Conservation (phyloP, 2,797 vertebrate genomes). For the Mionectes olivaceus region DNA sequence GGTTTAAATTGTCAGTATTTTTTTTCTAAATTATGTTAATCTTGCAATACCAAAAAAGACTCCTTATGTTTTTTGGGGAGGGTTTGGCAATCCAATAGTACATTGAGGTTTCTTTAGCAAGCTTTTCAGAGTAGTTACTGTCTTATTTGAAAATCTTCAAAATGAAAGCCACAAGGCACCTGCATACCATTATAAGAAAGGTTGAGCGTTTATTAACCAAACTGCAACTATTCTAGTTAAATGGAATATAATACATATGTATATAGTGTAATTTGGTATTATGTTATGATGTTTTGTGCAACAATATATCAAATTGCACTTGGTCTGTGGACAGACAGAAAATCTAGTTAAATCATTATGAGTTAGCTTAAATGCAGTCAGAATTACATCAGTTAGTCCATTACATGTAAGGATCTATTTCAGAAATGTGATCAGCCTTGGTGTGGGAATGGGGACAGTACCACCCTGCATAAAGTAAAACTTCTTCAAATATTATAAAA, state of each 20-base stretch:
- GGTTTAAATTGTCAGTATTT: neutral
- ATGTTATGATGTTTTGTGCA: neutral
- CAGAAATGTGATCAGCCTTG: neutral
- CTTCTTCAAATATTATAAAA: neutral
- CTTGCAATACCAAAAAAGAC: neutral
- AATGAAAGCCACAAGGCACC: neutral
- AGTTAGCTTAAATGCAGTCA: neutral
- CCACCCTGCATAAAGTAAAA: neutral
- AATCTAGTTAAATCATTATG: neutral
- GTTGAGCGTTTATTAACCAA: neutral
- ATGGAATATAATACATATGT: neutral
- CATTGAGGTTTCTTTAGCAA: neutral
- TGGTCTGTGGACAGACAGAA: neutral
- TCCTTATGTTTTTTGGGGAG: neutral
- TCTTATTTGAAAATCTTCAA: neutral
- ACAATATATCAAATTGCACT: neutral
- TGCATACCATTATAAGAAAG: neutral
- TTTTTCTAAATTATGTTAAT: neutral
- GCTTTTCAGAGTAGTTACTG: neutral
- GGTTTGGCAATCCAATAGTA: neutral
- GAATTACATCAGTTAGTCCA: neutral
- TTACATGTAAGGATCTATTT: neutral
- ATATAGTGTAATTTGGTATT: neutral
- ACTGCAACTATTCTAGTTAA: neutral
- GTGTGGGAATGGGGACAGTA: accelerated